phyloP scores from a whole-genome alignment of 2,888 invertebrate genomes.

The Aspidapion aeneum region DNA sequence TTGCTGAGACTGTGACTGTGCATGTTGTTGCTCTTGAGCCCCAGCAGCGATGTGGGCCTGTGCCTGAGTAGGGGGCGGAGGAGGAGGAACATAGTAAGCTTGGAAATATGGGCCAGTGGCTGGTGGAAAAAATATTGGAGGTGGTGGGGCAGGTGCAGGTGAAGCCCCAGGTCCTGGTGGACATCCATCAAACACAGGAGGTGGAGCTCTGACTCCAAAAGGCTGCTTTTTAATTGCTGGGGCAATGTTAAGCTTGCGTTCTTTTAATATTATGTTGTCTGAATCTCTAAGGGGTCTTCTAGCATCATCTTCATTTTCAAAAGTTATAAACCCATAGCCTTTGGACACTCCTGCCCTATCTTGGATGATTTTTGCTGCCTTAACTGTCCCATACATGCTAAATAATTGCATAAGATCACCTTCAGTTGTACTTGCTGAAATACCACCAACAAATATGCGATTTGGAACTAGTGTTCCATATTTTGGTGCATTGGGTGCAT shows the following conservation, averaged over 20 bases:
- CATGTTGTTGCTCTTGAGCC: constrained; percentile 20
- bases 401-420: constrained; percentile 89
- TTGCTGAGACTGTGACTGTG: constrained; percentile 42
- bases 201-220: constrained; percentile 19
- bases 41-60: constrained; percentile 19
- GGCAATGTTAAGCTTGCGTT: constrained; percentile 81
- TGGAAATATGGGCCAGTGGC: constrained; percentile 45
- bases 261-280: constrained; percentile 73
- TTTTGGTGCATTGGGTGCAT: constrained; percentile 54
- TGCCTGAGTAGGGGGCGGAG: constrained; percentile 21
- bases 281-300: constrained; percentile 69
- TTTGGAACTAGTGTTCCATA: constrained; percentile 85
- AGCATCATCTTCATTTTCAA: constrained; percentile 85
- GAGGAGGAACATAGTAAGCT: constrained; percentile 39
- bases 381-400: constrained; percentile 84
- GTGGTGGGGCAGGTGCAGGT: constrained; percentile 49
- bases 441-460: constrained; percentile 94
- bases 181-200: constrained; percentile 18
- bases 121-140: constrained; percentile 47
- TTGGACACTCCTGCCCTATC: constrained; percentile 94
- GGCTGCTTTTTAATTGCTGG: constrained; percentile 81
- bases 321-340: constrained; percentile 84
- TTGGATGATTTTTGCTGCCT: constrained; percentile 91
- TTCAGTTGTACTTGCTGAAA: constrained; percentile 90
- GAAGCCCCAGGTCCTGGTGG: constrained; percentile 16